Conservation (phyloP, 2,797 vertebrate species). For the Tragopan temminckii region DNA sequence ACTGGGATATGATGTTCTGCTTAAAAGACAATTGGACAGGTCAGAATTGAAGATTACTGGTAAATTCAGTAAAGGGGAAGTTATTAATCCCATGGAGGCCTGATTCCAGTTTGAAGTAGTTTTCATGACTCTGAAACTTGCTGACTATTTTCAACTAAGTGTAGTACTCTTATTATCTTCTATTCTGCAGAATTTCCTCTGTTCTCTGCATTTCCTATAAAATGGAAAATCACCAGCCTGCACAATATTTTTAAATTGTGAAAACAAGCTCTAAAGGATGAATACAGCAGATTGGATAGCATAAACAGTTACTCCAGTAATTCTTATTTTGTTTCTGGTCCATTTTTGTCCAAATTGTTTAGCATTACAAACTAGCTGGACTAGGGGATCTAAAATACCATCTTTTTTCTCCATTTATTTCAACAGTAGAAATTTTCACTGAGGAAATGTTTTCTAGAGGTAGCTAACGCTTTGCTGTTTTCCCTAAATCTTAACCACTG, state of each 20-base stretch:
- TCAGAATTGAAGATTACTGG: neutral
- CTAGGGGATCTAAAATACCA: neutral
- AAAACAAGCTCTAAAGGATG: neutral
- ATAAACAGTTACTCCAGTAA: neutral
- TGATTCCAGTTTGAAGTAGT: neutral
- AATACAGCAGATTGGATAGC: neutral
- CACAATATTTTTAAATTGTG: neutral
- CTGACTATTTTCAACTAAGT: neutral
- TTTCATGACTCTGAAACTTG: neutral
- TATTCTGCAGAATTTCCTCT: neutral
- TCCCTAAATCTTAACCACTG: constrained; percentile 13
- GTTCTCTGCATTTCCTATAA: neutral
- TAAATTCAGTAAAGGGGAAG: neutral
- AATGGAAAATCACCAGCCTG: neutral
- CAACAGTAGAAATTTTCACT: neutral
- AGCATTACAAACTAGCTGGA: neutral
- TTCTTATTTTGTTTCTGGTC: neutral
- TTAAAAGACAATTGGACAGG: neutral
- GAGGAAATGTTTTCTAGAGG: neutral
- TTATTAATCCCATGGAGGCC: neutral
- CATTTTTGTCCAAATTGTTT: neutral
- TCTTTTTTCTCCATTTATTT: neutral
- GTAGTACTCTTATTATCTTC: neutral
- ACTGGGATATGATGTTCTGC: neutral
- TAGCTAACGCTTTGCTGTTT: neutral